These are phyloP conservation scores for Ornithorhynchus anatinus DNA, from an alignment of 2,113 vertebrate genomes.

Conservation along the genomic window DNA sequence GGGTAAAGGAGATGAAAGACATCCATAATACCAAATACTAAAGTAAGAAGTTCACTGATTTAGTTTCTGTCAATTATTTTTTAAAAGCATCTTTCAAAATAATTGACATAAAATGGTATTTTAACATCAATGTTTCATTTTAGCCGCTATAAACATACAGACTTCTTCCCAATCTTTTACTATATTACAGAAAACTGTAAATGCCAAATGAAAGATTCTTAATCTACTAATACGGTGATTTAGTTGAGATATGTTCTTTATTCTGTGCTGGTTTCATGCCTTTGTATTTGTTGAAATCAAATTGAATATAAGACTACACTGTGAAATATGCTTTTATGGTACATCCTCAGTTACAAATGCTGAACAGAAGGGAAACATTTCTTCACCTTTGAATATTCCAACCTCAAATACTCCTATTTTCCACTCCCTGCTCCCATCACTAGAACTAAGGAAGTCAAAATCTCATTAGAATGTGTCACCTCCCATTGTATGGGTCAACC, in stretches of 20 bases:
- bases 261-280: not conserved
- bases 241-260: slow-evolving; percentile 1
- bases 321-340: slow-evolving; percentile 13
- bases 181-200: slow-evolving; percentile 6
- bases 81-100: not conserved
- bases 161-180: slow-evolving; percentile 9
- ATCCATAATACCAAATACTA: not conserved
- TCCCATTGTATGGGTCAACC: slow-evolving; percentile 19
- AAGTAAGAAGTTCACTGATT: not conserved
- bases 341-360: slow-evolving; percentile 38
- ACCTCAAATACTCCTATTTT: slow-evolving; percentile 30
- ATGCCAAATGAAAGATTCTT: not conserved
- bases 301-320: not conserved
- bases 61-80: not conserved
- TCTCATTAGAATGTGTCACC: slow-evolving; percentile 30
- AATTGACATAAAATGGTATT: not conserved
- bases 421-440: slow-evolving; percentile 17
- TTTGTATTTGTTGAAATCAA: slow-evolving; percentile 29
- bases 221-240: not conserved
- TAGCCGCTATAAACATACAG: slow-evolving; percentile 6
- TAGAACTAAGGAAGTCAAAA: slow-evolving; percentile 27
- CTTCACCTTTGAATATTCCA: slow-evolving; percentile 17
- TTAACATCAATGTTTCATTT: not conserved
- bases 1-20: not conserved
- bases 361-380: slow-evolving; percentile 19